A percentile compares a stretch with the other conserved stretches of the same genome.
Evolutionary conservation across 2,797 vertebrate genomes (phyloP).

Genomic region (Rhincodon typus): DNA sequence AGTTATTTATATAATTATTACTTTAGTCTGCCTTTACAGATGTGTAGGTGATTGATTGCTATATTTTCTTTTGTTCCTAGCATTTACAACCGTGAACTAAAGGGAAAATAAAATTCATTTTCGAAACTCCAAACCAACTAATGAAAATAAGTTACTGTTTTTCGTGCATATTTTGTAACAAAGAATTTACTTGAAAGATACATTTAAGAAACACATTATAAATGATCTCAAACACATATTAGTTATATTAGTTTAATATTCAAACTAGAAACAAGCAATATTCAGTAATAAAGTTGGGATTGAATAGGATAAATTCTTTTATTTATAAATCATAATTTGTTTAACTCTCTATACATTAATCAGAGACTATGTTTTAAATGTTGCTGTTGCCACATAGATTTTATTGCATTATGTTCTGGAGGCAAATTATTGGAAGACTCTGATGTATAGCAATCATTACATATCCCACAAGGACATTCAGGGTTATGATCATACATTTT

Average conservation of each 20-base stretch:
- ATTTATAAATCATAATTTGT: slow-evolving; percentile 20
- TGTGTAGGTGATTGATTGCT: background rate
- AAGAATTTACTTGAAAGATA: background rate
- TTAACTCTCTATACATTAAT: slow-evolving; percentile 16
- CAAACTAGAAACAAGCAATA: background rate
- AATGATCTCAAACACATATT: background rate
- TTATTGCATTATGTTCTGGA: slow-evolving; percentile 7
- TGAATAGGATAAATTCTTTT: slow-evolving; percentile 25
- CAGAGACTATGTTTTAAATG: slow-evolving; percentile 11
- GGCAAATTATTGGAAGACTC: slow-evolving; percentile 15
- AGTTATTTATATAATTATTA: background rate
- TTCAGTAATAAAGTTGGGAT: background rate
- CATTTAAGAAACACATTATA: background rate
- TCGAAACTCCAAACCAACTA: background rate
- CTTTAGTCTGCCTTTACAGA: background rate
- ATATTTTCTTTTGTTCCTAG: background rate
- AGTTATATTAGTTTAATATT: background rate
- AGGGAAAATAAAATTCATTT: background rate
- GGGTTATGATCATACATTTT: slow-evolving; percentile 29
- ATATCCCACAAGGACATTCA: slow-evolving; percentile 29
- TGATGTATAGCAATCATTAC: slow-evolving; percentile 30
- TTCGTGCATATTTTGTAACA: background rate
- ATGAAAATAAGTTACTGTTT: slow-evolving; percentile 11
- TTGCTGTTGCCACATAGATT: slow-evolving; percentile 15
- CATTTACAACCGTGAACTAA: background rate